phyloP scores from a whole-genome alignment of 2,888 invertebrate genomes.

The Drosophila fulvimacula region DNA sequence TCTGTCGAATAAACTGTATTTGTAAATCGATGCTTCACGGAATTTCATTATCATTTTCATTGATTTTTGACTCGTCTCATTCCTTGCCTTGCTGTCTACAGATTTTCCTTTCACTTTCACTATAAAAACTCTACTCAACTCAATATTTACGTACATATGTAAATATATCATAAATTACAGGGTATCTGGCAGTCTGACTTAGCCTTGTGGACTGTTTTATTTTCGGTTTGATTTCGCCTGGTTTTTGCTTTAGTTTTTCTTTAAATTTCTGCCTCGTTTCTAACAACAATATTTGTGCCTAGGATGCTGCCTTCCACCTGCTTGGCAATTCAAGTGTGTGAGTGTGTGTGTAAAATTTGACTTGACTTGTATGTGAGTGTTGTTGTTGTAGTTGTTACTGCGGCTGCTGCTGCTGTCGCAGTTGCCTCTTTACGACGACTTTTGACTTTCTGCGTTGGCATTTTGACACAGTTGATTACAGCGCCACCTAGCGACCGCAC shows the following conservation, averaged over 20 bases:
- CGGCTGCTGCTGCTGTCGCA: constrained; percentile 38
- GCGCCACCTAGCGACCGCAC: constrained; percentile 74
- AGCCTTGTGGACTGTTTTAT: too few relatives aligned
- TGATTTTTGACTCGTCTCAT: too few relatives aligned
- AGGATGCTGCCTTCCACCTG: constrained; percentile 68
- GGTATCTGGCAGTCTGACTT: too few relatives aligned
- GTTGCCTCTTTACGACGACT: constrained; percentile 62
- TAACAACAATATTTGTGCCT: constrained; percentile 76
- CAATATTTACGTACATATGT: too few relatives aligned
- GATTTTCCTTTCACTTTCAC: too few relatives aligned
- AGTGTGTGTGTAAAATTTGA: constrained; percentile 51
- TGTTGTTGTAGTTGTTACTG: constrained; percentile 25
- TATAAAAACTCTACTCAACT: too few relatives aligned
- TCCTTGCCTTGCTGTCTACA: background rate
- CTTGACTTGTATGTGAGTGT: constrained; percentile 46
- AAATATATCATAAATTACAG: too few relatives aligned
- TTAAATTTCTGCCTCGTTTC: constrained; percentile 51
- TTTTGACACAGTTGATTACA: constrained; percentile 79
- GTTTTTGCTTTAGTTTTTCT: constrained; percentile 52
- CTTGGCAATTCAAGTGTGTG: constrained; percentile 60
- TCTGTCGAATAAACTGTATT: too few relatives aligned
- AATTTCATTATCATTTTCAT: too few relatives aligned
- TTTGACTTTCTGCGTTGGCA: constrained; percentile 75
- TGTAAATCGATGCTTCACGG: too few relatives aligned
- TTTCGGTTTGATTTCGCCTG: constrained; percentile 39